Conservation (phyloP, 2,113 vertebrate genomes). For the Pachyramphus minor region DNA sequence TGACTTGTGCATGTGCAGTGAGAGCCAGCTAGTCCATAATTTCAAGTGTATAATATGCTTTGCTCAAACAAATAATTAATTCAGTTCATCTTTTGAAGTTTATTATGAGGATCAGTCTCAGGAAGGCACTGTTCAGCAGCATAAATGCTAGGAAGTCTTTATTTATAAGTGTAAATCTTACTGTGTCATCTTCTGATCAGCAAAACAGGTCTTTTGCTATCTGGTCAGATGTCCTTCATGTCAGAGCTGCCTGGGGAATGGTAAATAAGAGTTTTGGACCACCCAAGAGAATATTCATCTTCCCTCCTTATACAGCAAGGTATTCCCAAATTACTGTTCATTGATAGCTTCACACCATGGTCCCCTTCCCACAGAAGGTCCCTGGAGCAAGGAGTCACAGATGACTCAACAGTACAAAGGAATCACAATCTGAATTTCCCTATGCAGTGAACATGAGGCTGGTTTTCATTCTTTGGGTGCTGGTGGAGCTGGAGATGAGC, state of each 20-base stretch:
- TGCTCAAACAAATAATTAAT: neutral
- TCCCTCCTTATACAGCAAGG: neutral
- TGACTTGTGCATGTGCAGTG: neutral
- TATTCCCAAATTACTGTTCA: neutral
- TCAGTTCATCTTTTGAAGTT: neutral
- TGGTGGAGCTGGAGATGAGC: neutral
- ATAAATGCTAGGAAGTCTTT: neutral
- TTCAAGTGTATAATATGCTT: neutral
- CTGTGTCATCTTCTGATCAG: neutral
- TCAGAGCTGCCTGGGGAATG: neutral
- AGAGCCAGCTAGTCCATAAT: neutral
- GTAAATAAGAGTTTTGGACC: neutral
- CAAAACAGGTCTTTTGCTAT: neutral
- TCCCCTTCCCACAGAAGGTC: neutral
- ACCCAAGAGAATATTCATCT: neutral
- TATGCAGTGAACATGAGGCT: neutral
- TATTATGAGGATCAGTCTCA: neutral
- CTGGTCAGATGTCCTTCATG: neutral
- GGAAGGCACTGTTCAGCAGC: neutral
- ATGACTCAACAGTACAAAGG: neutral
- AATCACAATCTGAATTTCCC: neutral
- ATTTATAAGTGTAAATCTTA: neutral
- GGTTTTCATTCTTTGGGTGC: neutral
- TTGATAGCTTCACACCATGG: neutral
- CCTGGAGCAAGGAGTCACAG: fast-evolving